A percentile compares a stretch with the other conserved stretches of the same genome.
phyloP scores from a whole-genome alignment of 2,113 vertebrate genomes.

The Zosterops japonicus region DNA sequence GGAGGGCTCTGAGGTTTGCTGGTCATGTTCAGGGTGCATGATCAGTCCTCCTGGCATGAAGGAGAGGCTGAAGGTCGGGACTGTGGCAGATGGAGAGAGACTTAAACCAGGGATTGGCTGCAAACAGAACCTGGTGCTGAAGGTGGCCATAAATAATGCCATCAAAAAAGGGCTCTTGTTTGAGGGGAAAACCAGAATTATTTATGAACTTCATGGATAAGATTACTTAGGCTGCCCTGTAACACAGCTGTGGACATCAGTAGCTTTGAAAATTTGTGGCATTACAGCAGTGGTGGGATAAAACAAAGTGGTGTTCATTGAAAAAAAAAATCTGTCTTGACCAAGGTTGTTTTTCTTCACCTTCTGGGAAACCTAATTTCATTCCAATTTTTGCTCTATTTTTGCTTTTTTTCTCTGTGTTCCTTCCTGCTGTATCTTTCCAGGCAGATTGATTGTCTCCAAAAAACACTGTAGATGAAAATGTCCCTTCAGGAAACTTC shows the following conservation, averaged over 20 bases:
- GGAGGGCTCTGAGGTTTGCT: neutral
- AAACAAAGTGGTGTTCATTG: neutral
- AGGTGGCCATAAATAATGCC: neutral
- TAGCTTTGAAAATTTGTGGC: neutral
- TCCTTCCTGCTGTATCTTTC: neutral
- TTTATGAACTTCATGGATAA: neutral
- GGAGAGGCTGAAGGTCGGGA: constrained; percentile 32
- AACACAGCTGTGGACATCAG: neutral
- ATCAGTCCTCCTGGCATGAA: neutral
- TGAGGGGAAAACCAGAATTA: neutral
- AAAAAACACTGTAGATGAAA: neutral
- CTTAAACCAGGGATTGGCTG: neutral
- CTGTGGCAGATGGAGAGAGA: neutral
- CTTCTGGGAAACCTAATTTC: neutral
- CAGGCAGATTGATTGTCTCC: neutral
- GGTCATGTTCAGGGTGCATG: neutral
- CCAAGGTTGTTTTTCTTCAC: neutral
- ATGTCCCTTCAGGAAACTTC: neutral
- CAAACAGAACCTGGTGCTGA: neutral
- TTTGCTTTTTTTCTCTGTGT: neutral
- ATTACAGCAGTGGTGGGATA: neutral
- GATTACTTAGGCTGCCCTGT: neutral
- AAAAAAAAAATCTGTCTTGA: neutral
- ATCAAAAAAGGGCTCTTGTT: neutral
- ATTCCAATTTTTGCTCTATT: neutral